Percentiles rank a stretch among this genome's conserved stretches.
phyloP scores from a whole-genome alignment of 2,113 vertebrate species.

The Atractosteus spatula region DNA sequence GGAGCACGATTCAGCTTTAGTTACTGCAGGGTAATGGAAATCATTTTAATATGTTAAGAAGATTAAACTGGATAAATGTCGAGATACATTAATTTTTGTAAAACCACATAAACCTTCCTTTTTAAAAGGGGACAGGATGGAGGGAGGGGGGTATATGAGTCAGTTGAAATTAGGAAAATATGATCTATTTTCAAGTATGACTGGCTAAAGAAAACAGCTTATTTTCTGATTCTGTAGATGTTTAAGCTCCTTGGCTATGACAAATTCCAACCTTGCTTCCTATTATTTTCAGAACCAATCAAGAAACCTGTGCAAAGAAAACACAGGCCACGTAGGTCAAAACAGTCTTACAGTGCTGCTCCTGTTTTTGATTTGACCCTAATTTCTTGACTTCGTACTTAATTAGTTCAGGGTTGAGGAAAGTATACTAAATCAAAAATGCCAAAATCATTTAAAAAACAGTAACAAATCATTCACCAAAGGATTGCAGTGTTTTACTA shows the following conservation, averaged over 20 bases:
- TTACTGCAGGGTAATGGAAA: conserved; percentile 74
- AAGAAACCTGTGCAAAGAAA: conserved; percentile 62
- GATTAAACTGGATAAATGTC: conserved; percentile 83
- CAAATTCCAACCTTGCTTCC: conserved; percentile 72
- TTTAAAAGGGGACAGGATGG: conserved; percentile 56
- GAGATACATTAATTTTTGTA: conserved; percentile 71
- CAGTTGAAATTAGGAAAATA: conserved; percentile 68
- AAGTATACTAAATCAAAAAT: no score
- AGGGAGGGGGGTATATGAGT: conserved; percentile 61
- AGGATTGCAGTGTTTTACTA: no score
- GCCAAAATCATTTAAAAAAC: no score
- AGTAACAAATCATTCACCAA: no score
- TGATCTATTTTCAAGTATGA: conserved; percentile 31
- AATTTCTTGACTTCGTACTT: no score
- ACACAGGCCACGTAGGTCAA: conserved; percentile 56
- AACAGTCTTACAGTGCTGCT: conserved; percentile 45
- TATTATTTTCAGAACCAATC: conserved; percentile 72
- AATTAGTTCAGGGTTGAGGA: no score
- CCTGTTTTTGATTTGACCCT: neutral
- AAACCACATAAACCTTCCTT: conserved; percentile 75
- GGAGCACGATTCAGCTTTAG: conserved; percentile 63
- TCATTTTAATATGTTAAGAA: conserved; percentile 83
- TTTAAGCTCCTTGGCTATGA: conserved; percentile 80
- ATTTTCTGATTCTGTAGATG: conserved; percentile 66
- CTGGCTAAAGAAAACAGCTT: conserved; percentile 71